Percentiles rank a stretch among this genome's conserved stretches.
Conservation (phyloP, 2,888 invertebrate genomes). For the Helicoverpa assulta region DNA sequence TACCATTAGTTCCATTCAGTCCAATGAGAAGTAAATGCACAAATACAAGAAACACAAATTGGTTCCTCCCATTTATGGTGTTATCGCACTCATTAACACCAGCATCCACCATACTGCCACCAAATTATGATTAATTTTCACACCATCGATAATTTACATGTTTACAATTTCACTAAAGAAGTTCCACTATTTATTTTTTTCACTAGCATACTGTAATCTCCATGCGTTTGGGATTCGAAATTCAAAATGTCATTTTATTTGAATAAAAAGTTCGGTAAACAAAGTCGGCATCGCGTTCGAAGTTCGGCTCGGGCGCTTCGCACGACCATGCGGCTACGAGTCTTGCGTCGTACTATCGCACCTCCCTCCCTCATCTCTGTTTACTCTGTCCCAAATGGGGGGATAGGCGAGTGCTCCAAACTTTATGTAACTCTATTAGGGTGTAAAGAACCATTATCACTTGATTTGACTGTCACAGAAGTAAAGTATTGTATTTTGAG, state of each 20-base stretch:
- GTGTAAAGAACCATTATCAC: conserved; percentile 70
- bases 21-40: conserved; percentile 89
- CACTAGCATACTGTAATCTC: conserved; percentile 62
- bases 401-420: conserved; percentile 81
- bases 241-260: conserved; percentile 58
- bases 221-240: conserved; percentile 59
- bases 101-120: conserved; percentile 89
- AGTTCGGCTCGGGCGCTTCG: conserved; percentile 65
- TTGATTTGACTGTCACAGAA: conserved; percentile 66
- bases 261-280: conserved; percentile 78
- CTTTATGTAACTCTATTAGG: conserved; percentile 79
- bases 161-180: conserved; percentile 74
- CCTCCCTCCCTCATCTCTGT: conserved; percentile 86
- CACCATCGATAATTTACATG: conserved; percentile 86
- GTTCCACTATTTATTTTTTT: conserved; percentile 65
- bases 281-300: conserved; percentile 69
- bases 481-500: conserved; percentile 61
- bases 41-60: conserved; percentile 88
- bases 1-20: conserved; percentile 89
- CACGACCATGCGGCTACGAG: conserved; percentile 81
- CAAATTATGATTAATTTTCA: conserved; percentile 82
- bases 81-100: conserved; percentile 89
- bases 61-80: conserved; percentile 88
- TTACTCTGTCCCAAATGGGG: conserved; percentile 86
- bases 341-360: conserved; percentile 85